Percentiles rank a stretch among this genome's conserved stretches.
Conservation (phyloP, 2,797 vertebrate genomes). For the Lophotriccus pileatus region DNA sequence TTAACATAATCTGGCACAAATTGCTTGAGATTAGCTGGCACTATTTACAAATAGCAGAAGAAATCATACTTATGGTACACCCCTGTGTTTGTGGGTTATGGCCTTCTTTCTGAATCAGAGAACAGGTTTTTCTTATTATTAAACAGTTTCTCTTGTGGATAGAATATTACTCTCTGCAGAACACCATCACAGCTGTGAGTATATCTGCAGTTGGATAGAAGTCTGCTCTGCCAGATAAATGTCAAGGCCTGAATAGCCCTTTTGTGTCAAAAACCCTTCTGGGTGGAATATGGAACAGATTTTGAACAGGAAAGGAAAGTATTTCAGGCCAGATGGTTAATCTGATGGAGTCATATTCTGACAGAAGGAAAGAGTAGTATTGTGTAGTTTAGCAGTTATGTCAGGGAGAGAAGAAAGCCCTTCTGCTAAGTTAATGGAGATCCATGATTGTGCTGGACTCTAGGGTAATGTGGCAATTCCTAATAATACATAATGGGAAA, state of each 20-base stretch:
- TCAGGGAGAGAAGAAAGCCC: constrained; percentile 22
- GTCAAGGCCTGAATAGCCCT: constrained; percentile 31
- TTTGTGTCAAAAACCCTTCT: constrained; percentile 50
- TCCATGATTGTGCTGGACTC: constrained; percentile 22
- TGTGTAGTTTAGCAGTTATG: constrained; percentile 30
- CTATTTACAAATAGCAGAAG: neutral
- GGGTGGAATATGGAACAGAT: constrained; percentile 57
- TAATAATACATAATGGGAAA: constrained; percentile 14
- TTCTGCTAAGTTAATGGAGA: constrained; percentile 40
- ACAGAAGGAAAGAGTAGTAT: constrained; percentile 17
- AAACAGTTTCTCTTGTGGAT: neutral
- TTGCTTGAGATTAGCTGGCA: neutral
- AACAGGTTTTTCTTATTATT: neutral
- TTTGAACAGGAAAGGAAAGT: constrained; percentile 49
- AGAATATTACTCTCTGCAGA: constrained; percentile 22
- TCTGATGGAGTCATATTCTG: constrained; percentile 34
- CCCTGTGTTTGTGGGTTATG: neutral
- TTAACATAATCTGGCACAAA: neutral
- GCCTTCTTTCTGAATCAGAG: constrained; percentile 1
- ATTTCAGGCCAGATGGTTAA: constrained; percentile 61
- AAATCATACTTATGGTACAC: neutral
- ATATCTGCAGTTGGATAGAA: constrained; percentile 41
- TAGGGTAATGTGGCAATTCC: constrained; percentile 3
- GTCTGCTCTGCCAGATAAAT: constrained; percentile 38
- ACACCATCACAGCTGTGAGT: constrained; percentile 38